These are phyloP conservation scores for Drosophila yooni DNA, from an alignment of 2,888 invertebrate genomes.

Conservation along the genomic window DNA sequence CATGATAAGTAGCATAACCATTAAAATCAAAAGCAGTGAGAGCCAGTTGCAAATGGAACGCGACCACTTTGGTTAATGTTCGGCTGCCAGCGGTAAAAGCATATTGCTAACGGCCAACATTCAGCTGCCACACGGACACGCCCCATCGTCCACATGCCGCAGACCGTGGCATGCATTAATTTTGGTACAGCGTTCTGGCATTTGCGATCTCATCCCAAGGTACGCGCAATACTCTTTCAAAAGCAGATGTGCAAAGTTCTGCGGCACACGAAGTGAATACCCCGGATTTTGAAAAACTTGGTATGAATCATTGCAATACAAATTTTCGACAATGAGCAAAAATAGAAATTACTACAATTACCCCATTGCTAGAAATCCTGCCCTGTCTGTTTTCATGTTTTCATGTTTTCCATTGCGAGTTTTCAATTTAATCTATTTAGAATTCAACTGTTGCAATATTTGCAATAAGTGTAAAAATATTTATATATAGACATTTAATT, in stretches of 20 bases:
- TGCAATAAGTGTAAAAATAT: no score
- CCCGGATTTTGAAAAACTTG: conserved; percentile 1
- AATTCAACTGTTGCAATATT: not conserved
- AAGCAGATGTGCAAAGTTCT: conserved; percentile 11
- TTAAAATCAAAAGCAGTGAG: conserved; percentile 72
- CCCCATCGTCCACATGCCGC: conserved; percentile 30
- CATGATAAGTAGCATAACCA: conserved; percentile 79
- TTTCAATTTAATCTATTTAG: not conserved
- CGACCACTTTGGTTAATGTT: conserved; percentile 79
- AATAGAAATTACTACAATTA: not conserved
- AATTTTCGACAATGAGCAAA: not conserved
- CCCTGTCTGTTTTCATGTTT: not conserved
- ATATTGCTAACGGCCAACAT: conserved; percentile 52
- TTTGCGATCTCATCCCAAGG: conserved; percentile 14
- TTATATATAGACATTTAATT: not conserved
- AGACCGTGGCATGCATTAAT: conserved; percentile 48
- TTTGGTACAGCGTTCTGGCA: conserved; percentile 14
- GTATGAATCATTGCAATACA: conserved; percentile 15
- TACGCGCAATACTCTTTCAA: conserved; percentile 2
- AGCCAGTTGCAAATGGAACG: conserved; percentile 73
- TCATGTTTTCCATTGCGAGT: not conserved
- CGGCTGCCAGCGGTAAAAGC: conserved; percentile 62
- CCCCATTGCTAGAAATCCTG: not conserved
- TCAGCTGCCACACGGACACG: conserved; percentile 28
- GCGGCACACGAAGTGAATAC: conserved; percentile 12